Conservation (phyloP, 2,888 invertebrate genomes). For the Petrolisthes cinctipes region DNA sequence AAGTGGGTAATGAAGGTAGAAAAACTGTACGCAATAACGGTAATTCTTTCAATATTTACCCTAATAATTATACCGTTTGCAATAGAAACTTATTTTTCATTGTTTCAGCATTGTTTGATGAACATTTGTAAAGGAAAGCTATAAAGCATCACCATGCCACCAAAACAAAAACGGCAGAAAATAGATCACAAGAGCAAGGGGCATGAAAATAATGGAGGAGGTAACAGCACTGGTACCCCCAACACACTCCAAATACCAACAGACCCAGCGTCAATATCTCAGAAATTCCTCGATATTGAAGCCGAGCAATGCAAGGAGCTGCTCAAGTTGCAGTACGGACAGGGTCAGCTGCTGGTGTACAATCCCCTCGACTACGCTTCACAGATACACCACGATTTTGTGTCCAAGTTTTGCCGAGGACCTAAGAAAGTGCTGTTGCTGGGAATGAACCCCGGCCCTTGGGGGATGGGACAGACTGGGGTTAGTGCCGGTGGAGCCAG, state of each 20-base stretch:
- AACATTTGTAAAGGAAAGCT: too few species aligned
- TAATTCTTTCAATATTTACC: too few species aligned
- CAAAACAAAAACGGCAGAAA: neutral
- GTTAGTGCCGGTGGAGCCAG: constrained; percentile 72
- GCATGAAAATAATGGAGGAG: neutral
- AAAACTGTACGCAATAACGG: too few species aligned
- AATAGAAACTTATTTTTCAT: too few species aligned
- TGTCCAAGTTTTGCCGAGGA: constrained; percentile 76
- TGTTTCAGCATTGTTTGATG: too few species aligned
- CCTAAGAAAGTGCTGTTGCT: constrained; percentile 83
- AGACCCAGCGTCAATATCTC: neutral
- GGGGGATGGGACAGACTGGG: constrained; percentile 96
- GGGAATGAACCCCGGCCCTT: constrained; percentile 97
- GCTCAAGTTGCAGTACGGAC: constrained; percentile 38
- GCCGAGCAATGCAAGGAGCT: constrained; percentile 28
- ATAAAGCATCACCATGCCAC: neutral
- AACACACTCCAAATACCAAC: neutral
- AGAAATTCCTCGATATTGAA: constrained; percentile 38
- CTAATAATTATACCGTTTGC: too few species aligned
- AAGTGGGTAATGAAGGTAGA: too few species aligned
- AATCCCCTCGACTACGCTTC: constrained; percentile 89
- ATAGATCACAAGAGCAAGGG: neutral
- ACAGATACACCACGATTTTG: constrained; percentile 81
- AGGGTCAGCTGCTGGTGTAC: constrained; percentile 78
- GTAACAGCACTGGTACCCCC: neutral